Percentiles rank a stretch among this genome's conserved stretches.
These are phyloP conservation scores for Pipa parva DNA, from an alignment of 2,113 vertebrate species.

Conservation along the genomic window DNA sequence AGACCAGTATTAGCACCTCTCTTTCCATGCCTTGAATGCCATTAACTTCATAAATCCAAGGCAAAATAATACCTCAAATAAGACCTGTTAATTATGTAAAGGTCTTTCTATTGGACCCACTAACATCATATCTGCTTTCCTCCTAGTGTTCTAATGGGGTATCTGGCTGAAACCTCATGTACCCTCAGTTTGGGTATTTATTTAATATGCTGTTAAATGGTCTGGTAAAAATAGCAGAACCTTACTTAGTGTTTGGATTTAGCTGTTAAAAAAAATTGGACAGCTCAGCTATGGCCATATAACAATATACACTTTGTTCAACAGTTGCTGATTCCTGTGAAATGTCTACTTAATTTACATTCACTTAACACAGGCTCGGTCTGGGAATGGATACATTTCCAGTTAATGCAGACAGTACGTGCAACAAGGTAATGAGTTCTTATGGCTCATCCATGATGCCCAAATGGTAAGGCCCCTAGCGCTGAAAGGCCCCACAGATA, in stretches of 20 bases:
- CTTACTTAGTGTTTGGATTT: constrained; percentile 33
- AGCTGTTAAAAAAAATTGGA: constrained; percentile 14
- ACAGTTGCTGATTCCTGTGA: constrained; percentile 24
- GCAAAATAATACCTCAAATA: constrained; percentile 1
- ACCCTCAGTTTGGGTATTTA: constrained; percentile 32
- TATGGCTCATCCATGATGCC: no score
- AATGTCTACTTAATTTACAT: constrained; percentile 22
- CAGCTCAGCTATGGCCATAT: constrained; percentile 13
- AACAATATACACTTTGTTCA: constrained; percentile 38
- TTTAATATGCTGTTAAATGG: constrained; percentile 40
- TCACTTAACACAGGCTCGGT: constrained; percentile 20
- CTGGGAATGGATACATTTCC: constrained; percentile 26
- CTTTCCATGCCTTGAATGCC: background rate
- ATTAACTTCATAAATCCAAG: background rate
- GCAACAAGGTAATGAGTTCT: no score
- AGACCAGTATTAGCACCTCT: background rate
- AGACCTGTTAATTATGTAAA: constrained; percentile 3
- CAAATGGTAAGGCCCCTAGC: no score
- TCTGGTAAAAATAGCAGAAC: constrained; percentile 39
- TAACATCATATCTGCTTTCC: constrained; percentile 12
- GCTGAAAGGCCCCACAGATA: no score
- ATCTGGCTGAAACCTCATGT: constrained; percentile 23
- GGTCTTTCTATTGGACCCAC: background rate
- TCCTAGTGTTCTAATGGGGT: constrained; percentile 8
- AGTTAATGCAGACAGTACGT: constrained; percentile 13